A percentile compares a stretch with the other conserved stretches of the same genome.
phyloP scores from a whole-genome alignment of 2,888 invertebrate genomes.

The Tryphoninae sp. region DNA sequence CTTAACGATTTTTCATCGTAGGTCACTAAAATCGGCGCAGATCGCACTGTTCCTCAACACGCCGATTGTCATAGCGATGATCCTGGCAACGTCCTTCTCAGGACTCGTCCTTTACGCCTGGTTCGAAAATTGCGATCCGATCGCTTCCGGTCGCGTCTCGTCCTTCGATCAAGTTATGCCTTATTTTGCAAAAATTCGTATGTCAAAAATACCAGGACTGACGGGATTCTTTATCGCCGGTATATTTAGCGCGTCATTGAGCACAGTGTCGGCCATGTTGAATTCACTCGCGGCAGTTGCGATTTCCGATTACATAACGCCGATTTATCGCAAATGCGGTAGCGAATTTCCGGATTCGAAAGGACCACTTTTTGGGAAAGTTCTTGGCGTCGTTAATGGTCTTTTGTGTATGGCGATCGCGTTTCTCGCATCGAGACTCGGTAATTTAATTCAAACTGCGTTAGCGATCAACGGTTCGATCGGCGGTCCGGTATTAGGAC shows the following conservation, averaged over 20 bases:
- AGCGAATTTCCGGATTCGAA: constrained; percentile 87
- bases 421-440: constrained; percentile 72
- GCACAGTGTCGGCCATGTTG: constrained; percentile 95
- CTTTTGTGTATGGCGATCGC: constrained; percentile 71
- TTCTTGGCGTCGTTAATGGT: constrained; percentile 72
- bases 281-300: constrained; percentile 96
- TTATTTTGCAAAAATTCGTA: constrained; percentile 88
- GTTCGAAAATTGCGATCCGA: constrained; percentile 92
- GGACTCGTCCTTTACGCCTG: constrained; percentile 93
- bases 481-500: constrained; percentile 92
- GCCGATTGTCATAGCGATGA: constrained; percentile 88
- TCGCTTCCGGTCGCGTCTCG: constrained; percentile 84
- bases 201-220: constrained; percentile 77
- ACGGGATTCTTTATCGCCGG: constrained; percentile 82
- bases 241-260: constrained; percentile 95
- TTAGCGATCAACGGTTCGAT: constrained; percentile 92
- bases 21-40: constrained; percentile 54
- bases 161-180: constrained; percentile 90
- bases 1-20: background rate
- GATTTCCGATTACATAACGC: constrained; percentile 91
- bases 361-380: constrained; percentile 86
- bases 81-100: constrained; percentile 85
- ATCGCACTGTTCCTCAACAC: constrained; percentile 89
- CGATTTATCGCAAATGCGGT: constrained; percentile 80
- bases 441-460: constrained; percentile 83